Evolutionary conservation across 2,113 vertebrate species (phyloP).

Genomic region (Plecturocebus donacophilus): DNA sequence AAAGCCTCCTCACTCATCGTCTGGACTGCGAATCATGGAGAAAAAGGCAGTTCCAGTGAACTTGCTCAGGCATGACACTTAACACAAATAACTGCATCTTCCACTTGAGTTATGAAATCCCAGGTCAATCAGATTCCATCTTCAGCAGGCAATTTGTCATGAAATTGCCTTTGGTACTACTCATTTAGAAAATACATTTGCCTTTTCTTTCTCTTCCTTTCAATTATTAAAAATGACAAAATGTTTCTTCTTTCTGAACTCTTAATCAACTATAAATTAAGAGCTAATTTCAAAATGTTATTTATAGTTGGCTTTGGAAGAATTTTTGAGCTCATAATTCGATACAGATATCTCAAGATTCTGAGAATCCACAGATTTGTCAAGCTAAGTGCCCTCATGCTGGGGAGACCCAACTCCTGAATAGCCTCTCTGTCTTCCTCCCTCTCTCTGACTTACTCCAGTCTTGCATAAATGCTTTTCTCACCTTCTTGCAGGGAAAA

Average conservation of each 20-base stretch:
- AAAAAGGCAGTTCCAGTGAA: background rate
- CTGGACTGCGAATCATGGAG: background rate
- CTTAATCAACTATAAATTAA: background rate
- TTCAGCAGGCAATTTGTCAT: background rate
- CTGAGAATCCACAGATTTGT: background rate
- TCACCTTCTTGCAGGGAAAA: background rate
- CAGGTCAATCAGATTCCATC: background rate
- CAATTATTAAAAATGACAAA: background rate
- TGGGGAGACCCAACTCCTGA: background rate
- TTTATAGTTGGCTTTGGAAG: background rate
- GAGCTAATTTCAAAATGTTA: background rate
- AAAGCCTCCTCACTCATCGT: background rate
- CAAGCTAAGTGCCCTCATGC: background rate
- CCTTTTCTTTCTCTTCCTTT: background rate
- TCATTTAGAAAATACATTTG: background rate
- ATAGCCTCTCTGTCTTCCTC: background rate
- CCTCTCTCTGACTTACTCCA: background rate
- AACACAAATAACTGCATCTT: background rate
- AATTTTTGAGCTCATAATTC: background rate
- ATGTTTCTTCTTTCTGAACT: background rate
- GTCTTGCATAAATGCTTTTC: background rate
- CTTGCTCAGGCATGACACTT: background rate
- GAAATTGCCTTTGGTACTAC: background rate
- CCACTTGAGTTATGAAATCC: background rate
- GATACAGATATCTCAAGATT: background rate